Evolutionary conservation across 2,888 invertebrate genomes (phyloP).

Genomic region (Clostera curtula): DNA sequence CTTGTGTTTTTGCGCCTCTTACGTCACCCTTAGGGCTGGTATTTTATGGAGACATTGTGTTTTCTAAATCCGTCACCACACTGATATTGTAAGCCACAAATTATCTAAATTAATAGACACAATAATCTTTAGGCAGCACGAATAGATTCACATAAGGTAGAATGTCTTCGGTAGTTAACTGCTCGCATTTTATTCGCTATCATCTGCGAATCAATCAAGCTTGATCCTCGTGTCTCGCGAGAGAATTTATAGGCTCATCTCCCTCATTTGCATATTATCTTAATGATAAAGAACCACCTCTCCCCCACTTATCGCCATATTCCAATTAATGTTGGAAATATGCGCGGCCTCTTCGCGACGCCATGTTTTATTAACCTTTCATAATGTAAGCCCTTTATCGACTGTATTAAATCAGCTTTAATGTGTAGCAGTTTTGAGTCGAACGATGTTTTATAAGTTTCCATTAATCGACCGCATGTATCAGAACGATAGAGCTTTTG

Average conservation of each 20-base stretch:
- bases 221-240: conserved; percentile 33
- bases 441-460: conserved; percentile 30
- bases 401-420: conserved; percentile 44
- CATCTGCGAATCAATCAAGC: conserved; percentile 49
- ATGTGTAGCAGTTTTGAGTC: conserved; percentile 43
- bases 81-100: too few relatives aligned
- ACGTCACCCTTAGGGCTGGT: too few relatives aligned
- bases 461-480: conserved; percentile 25
- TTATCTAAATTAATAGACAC: too few relatives aligned
- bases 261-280: conserved; percentile 59
- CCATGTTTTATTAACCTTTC: conserved; percentile 59
- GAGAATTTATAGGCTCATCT: conserved; percentile 44
- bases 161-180: conserved; percentile 9
- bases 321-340: conserved; percentile 63
- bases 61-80: too few relatives aligned
- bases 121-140: too few relatives aligned
- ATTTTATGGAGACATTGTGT: too few relatives aligned
- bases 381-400: conserved; percentile 50
- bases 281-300: conserved; percentile 57
- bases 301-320: conserved; percentile 54
- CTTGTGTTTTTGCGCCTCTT: too few relatives aligned
- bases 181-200: conserved; percentile 35
- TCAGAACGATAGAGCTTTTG: conserved; percentile 11
- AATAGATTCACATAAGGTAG: not conserved
- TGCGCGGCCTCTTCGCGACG: conserved; percentile 38